phyloP scores from a whole-genome alignment of 2,888 invertebrate genomes.

The Heliconius sara region DNA sequence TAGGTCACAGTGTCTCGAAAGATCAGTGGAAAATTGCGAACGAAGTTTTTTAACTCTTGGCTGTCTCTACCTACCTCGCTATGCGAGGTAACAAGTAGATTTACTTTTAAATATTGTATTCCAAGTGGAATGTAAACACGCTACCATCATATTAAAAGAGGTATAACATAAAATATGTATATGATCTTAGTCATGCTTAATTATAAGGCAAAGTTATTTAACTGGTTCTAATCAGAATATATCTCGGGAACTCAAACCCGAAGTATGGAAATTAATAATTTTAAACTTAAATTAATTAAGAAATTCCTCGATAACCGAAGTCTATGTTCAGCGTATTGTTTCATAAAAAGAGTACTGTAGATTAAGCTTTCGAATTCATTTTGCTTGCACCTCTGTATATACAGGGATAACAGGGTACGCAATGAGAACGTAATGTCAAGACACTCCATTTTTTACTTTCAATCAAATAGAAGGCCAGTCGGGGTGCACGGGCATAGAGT shows the following conservation, averaged over 20 bases:
- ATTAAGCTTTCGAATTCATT: too few relatives aligned
- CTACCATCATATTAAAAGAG: too few relatives aligned
- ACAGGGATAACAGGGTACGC: not conserved
- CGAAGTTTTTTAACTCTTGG: not conserved
- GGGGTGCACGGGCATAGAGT: too few relatives aligned
- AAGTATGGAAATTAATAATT: slow-evolving; percentile 69
- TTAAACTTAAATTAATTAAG: slow-evolving; percentile 67
- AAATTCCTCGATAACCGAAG: slow-evolving; percentile 57
- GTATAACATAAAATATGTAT: not conserved
- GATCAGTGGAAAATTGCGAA: not conserved
- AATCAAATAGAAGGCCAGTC: too few relatives aligned
- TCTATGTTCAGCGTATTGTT: slow-evolving; percentile 33
- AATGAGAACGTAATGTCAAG: not conserved
- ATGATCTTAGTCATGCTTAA: slow-evolving; percentile 20
- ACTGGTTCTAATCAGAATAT: slow-evolving; percentile 37
- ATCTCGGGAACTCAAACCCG: slow-evolving; percentile 53
- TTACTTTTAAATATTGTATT: not conserved
- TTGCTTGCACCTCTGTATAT: too few relatives aligned
- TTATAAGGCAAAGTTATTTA: slow-evolving; percentile 25
- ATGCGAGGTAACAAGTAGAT: not conserved
- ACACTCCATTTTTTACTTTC: not conserved
- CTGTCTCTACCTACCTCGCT: not conserved
- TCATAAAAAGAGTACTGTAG: not conserved
- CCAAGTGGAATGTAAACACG: too few relatives aligned
- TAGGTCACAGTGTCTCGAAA: too few relatives aligned